Base-by-base conservation (phyloP, 92 coral and sea anemone species). In the Zoanthus sociatus region DNA sequence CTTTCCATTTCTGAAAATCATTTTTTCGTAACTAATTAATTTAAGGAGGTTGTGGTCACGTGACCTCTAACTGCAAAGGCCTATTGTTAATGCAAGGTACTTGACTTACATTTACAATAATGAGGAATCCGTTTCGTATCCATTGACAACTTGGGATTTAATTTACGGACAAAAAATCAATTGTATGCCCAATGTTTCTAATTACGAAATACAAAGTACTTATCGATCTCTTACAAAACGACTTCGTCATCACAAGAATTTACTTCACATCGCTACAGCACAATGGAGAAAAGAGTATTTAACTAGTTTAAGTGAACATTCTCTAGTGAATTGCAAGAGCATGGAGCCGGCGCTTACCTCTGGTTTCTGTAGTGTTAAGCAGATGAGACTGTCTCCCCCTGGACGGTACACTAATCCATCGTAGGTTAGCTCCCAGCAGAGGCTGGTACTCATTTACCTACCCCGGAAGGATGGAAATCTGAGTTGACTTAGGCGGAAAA, bases 281-380 rank as follows among this genome's bases (percentile, higher is more conserved):
- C 92, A 79, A 64, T 86, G 92, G 94, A 89, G 90, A 74, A 86
- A 86, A 73, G 94, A 92, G 16, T 88, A 89, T 63, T 76, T 92
- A 4, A 82, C 56, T 16, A 76, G 88, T 82, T 50, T 89, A 20
- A 20, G 83, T 6, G 67, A 76, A 74, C 79, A 76, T 53, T 42
- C 82, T 4, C 58, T 69, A 55, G 86, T 32, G 32, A 33, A 16
- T n/a, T 69, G 86, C 53, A 89, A 53, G 26, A 26, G 0, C 26
- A 26, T 26, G 26, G 26, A 26, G 26, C 26, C 26, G 26, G 26
- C 26, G 0, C 26, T 26, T 26, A 26, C 0, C 0, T 26, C 26
- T 0, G 26, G 26, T 26, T 26, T 26, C 26, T 26, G 26, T 26
- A 26, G 26, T 26, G 26, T 26, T 26, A 26, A 26, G 26, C 0